phyloP scores from a whole-genome alignment of 2,888 invertebrate species.

The Hecatera dysodea region DNA sequence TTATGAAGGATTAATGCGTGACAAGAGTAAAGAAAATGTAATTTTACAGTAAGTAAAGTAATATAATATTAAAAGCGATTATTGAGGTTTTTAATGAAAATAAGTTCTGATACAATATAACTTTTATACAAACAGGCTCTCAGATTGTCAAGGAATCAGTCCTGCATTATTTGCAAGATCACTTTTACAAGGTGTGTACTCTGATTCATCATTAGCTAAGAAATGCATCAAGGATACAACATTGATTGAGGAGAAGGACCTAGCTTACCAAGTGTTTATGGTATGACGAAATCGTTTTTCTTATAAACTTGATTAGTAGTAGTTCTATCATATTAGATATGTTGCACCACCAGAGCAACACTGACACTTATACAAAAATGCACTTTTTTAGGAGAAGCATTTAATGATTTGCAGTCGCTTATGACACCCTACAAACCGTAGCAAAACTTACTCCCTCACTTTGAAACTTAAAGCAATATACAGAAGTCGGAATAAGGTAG shows the following conservation, averaged over 20 bases:
- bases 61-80: too few species aligned
- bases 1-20: slow-evolving; percentile 88
- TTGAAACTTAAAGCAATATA: too few species aligned
- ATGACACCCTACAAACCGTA: too few species aligned
- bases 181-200: slow-evolving; percentile 85
- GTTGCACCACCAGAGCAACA: too few species aligned
- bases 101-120: background rate
- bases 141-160: slow-evolving; percentile 85
- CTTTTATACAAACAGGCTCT: slow-evolving; percentile 73
- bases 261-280: slow-evolving; percentile 94
- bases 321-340: too few species aligned
- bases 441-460: too few species aligned
- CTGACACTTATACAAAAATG: too few species aligned
- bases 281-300: slow-evolving; percentile 84
- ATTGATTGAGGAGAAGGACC: slow-evolving; percentile 93
- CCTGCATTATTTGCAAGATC: slow-evolving; percentile 87
- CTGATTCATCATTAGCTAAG: slow-evolving; percentile 85
- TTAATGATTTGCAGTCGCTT: too few species aligned
- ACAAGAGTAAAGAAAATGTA: slow-evolving; percentile 90
- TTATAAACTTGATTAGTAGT: background rate
- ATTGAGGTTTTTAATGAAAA: background rate
- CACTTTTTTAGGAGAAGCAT: too few species aligned
- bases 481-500: too few species aligned
- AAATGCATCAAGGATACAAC: slow-evolving; percentile 93
- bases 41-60: slow-evolving; percentile 89